Evolutionary conservation across 1,140 invertebrate genomes (phyloP).

Genomic region (Aphis gossypii): DNA sequence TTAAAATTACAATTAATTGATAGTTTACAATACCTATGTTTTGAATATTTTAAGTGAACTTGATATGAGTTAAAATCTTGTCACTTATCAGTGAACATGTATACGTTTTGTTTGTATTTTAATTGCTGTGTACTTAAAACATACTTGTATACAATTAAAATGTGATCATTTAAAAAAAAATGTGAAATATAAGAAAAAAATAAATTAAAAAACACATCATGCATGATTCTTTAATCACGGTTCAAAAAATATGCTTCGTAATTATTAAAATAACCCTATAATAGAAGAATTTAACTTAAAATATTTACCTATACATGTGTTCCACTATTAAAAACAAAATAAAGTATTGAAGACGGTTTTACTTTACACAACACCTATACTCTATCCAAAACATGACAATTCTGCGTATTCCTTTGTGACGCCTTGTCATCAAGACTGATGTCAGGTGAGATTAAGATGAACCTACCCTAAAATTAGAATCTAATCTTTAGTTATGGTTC

Average conservation of each 20-base stretch:
- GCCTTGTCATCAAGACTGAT: no score
- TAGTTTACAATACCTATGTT: neutral
- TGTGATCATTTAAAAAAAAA: neutral
- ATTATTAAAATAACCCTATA: neutral
- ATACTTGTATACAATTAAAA: constrained; percentile 6
- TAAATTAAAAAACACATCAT: neutral
- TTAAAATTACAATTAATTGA: neutral
- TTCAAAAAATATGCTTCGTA: neutral
- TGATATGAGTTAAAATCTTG: neutral
- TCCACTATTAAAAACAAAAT: neutral
- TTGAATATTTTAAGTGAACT: neutral
- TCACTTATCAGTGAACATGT: neutral
- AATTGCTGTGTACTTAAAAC: neutral
- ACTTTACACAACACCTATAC: neutral
- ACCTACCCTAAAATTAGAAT: no score
- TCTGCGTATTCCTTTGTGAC: no score
- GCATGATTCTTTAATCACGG: neutral
- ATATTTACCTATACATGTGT: neutral
- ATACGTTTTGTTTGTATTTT: neutral
- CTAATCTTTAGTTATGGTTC: no score
- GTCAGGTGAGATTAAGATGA: no score
- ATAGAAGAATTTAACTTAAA: neutral
- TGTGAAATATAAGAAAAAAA: neutral
- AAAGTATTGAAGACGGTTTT: neutral
- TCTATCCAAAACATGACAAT: no score